phyloP scores from a whole-genome alignment of 2,113 vertebrate species.

The Limnothrissa miodon region DNA sequence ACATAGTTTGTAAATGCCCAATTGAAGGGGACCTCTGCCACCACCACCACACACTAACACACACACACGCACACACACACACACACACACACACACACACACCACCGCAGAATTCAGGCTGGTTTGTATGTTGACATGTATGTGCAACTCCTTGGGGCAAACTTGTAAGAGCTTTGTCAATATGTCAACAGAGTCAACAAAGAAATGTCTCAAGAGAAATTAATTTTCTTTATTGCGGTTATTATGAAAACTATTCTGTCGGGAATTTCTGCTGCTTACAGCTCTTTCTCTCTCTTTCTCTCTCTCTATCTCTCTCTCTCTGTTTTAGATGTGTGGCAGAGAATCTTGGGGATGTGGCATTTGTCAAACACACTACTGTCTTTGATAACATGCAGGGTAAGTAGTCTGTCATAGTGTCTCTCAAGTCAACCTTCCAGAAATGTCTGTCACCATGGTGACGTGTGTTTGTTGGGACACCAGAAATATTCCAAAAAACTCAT shows the following conservation, averaged over 20 bases:
- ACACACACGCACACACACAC: too few species aligned
- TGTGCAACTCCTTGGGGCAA: too few species aligned
- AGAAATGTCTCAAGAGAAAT: neutral
- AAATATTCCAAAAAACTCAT: too few species aligned
- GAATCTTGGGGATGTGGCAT: conserved; percentile 76
- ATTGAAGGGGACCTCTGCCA: too few species aligned
- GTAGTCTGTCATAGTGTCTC: conserved; percentile 32
- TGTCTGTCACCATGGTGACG: neutral
- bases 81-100: too few species aligned
- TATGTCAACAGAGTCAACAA: neutral
- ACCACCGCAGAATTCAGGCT: too few species aligned
- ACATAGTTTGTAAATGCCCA: too few species aligned
- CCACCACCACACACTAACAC: too few species aligned
- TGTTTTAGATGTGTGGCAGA: conserved; percentile 73
- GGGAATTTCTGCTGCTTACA: neutral
- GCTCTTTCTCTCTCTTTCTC: neutral
- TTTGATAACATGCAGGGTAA: conserved; percentile 74
- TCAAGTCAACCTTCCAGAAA: neutral
- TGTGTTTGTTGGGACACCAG: neutral
- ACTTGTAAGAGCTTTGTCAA: too few species aligned
- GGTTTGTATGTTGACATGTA: too few species aligned
- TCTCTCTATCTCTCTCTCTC: neutral
- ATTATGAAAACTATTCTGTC: too few species aligned
- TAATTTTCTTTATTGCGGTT: too few species aligned
- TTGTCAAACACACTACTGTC: conserved; percentile 75